Percentiles rank a stretch among this genome's conserved stretches.
Evolutionary conservation across 2,113 vertebrate genomes (phyloP).

Genomic region (Chiloscyllium plagiosum): DNA sequence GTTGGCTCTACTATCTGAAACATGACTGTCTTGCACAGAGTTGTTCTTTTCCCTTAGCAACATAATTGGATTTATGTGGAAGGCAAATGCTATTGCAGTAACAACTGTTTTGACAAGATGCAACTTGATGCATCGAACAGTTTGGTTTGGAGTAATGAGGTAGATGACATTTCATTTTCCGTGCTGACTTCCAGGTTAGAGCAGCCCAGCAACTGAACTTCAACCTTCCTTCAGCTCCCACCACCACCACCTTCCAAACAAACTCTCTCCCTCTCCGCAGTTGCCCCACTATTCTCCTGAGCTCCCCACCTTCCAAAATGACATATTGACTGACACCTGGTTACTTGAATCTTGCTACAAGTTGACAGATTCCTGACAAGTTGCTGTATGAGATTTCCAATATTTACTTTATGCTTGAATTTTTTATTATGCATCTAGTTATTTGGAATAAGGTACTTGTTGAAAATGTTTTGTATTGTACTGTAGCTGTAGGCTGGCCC

Average conservation of each 20-base stretch:
- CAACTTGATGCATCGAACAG: background rate
- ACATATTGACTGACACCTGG: background rate
- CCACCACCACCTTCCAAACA: no score
- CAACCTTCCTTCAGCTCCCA: background rate
- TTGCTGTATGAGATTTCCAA: background rate
- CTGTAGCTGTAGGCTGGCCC: background rate
- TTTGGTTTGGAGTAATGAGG: background rate
- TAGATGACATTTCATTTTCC: background rate
- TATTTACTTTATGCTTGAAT: slow-evolving; percentile 13
- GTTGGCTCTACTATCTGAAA: background rate
- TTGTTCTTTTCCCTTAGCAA: background rate
- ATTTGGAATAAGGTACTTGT: background rate
- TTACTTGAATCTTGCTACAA: background rate
- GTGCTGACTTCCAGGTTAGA: background rate
- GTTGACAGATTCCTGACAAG: slow-evolving; percentile 2
- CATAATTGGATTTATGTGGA: background rate
- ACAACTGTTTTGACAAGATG: background rate
- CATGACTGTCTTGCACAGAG: background rate
- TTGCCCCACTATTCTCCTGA: background rate
- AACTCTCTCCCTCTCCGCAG: no score
- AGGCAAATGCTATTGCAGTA: background rate
- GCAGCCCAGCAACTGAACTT: background rate
- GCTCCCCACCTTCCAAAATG: background rate
- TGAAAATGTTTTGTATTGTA: background rate
- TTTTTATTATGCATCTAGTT: background rate